Evolutionary conservation across 2,113 vertebrate species (phyloP).

Genomic region (Amphiprion percula): DNA sequence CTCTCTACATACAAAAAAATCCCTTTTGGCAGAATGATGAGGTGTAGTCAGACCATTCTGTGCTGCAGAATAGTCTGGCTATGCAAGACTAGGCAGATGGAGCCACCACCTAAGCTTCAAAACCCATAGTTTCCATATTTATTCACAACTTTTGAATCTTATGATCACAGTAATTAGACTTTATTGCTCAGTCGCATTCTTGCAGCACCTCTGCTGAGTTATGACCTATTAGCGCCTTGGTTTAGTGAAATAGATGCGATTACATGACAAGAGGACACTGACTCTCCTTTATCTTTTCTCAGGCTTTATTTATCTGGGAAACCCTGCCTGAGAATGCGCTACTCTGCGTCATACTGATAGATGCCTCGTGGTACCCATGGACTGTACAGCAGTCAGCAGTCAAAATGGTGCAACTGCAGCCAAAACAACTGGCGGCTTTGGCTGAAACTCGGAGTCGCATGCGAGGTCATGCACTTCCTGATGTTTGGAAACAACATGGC

Average conservation of each 20-base stretch:
- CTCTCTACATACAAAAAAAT: too few relatives aligned
- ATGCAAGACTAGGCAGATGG: too few relatives aligned
- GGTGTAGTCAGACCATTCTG: too few relatives aligned
- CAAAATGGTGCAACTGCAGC: slow-evolving; percentile 25
- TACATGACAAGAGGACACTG: slow-evolving; percentile 1
- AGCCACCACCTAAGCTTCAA: too few relatives aligned
- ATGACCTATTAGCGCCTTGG: background rate
- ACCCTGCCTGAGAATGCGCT: background rate
- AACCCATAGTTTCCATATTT: too few relatives aligned
- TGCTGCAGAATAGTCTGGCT: too few relatives aligned
- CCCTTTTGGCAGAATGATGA: too few relatives aligned
- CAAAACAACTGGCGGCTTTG: slow-evolving; percentile 17
- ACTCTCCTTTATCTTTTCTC: slow-evolving; percentile 1
- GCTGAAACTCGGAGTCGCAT: slow-evolving; percentile 14
- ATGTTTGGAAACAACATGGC: slow-evolving; percentile 23
- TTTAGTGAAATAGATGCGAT: background rate
- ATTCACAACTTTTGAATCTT: too few relatives aligned
- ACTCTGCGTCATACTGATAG: background rate
- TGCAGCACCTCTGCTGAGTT: background rate
- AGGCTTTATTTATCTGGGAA: background rate
- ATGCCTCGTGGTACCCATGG: slow-evolving; percentile 6
- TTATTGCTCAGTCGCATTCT: background rate
- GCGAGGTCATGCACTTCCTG: slow-evolving; percentile 34
- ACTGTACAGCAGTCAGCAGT: background rate
- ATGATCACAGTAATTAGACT: too few relatives aligned